Conservation (phyloP, 92 coral and sea anemone species). For the Parazoanthus darwini region DNA sequence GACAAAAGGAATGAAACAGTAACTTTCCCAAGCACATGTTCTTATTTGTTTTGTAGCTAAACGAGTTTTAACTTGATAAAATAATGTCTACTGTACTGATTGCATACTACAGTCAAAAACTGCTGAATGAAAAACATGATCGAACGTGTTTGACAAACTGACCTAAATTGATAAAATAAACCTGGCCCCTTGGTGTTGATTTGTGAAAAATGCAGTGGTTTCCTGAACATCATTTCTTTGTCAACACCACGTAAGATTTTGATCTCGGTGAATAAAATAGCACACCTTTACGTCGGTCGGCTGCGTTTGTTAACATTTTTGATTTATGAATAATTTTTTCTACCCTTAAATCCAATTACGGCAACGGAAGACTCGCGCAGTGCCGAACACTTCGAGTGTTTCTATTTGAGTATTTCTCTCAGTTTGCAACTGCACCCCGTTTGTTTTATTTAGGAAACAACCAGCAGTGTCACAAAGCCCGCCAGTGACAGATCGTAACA, state of each 20-base stretch:
- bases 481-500: not conserved
- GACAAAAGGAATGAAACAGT: not conserved
- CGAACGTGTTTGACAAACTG: not conserved
- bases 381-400: not conserved
- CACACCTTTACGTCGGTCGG: conserved; percentile 13
- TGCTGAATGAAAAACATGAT: not conserved
- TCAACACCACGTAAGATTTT: conserved; percentile 23
- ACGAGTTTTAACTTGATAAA: not conserved
- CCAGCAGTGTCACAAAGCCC: not conserved
- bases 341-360: not conserved
- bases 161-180: not conserved
- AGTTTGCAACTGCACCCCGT: not conserved
- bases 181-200: not conserved
- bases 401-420: not conserved
- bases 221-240: conserved; percentile 20
- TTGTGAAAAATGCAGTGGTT: not conserved
- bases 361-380: conserved; percentile 23
- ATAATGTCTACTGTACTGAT: not conserved
- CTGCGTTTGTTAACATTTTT: not conserved
- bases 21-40: not conserved
- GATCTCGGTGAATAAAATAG: not conserved
- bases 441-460: not conserved
- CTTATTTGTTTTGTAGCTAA: not conserved
- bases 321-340: not conserved
- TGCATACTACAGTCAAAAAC: not conserved